Conservation (phyloP, 2,113 vertebrate genomes). For the Coturnix japonica region DNA sequence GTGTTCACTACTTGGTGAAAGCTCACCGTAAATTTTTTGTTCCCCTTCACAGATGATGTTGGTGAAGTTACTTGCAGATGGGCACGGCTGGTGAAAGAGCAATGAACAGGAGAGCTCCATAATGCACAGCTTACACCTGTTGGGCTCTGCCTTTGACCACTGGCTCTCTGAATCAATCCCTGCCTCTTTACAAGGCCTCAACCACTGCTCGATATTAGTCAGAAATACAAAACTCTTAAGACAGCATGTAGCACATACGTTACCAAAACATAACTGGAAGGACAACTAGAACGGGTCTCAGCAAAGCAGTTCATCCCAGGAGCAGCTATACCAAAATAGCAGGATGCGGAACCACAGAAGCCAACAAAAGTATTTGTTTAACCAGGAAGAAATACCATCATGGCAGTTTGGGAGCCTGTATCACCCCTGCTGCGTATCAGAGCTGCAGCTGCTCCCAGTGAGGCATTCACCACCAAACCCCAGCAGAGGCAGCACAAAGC, state of each 20-base stretch:
- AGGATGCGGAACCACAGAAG: constrained; percentile 22
- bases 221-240: neutral
- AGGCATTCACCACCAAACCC: neutral
- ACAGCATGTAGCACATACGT: neutral
- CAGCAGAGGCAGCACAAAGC: neutral
- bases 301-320: neutral
- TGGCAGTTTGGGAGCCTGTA: neutral
- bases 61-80: neutral
- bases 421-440: accelerated
- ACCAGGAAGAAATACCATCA: neutral
- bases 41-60: neutral
- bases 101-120: neutral
- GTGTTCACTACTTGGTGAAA: neutral
- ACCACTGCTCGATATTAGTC: neutral
- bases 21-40: neutral
- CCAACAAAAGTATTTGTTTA: neutral
- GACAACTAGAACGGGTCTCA: neutral
- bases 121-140: neutral
- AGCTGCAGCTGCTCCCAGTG: neutral
- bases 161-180: neutral
- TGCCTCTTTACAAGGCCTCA: neutral
- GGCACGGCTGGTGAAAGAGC: neutral
- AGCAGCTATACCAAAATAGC: neutral
- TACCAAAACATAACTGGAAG: neutral
- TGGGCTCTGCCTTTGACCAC: neutral